Conservation (phyloP, 2,113 vertebrate genomes). For the Mirza zaza region DNA sequence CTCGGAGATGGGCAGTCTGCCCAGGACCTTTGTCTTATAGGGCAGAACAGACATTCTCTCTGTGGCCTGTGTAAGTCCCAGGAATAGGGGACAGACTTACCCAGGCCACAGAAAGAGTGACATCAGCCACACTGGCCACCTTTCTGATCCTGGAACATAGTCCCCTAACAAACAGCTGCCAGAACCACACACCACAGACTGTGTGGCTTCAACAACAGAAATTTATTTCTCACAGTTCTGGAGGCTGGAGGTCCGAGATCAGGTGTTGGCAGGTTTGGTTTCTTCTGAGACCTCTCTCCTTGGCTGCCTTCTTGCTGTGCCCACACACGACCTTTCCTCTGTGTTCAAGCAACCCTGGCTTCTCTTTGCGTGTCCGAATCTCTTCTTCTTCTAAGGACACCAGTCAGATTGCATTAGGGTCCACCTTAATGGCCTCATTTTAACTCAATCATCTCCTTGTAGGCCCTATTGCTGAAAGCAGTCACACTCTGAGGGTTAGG, state of each 20-base stretch:
- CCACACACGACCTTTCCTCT: background rate
- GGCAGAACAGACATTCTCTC: no score
- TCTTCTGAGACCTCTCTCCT: background rate
- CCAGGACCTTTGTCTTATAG: background rate
- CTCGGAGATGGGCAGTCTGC: background rate
- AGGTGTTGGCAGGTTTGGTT: background rate
- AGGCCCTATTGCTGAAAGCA: background rate
- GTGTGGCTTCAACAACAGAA: background rate
- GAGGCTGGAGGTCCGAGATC: background rate
- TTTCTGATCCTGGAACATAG: background rate
- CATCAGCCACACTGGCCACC: background rate
- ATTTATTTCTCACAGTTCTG: background rate
- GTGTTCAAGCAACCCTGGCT: rapidly evolving
- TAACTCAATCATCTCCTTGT: background rate
- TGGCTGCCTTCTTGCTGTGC: background rate
- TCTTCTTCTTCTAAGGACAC: background rate
- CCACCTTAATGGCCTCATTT: background rate
- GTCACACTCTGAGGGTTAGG: background rate
- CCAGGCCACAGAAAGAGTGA: background rate
- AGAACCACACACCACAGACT: background rate
- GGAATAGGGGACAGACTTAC: background rate
- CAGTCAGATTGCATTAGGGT: background rate
- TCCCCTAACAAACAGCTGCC: background rate
- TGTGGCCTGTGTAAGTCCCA: background rate
- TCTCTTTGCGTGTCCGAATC: background rate